A percentile compares a stretch with the other conserved stretches of the same genome.
These are phyloP conservation scores for Abrostola tripartita DNA, from an alignment of 2,888 invertebrate species.

Conservation along the genomic window DNA sequence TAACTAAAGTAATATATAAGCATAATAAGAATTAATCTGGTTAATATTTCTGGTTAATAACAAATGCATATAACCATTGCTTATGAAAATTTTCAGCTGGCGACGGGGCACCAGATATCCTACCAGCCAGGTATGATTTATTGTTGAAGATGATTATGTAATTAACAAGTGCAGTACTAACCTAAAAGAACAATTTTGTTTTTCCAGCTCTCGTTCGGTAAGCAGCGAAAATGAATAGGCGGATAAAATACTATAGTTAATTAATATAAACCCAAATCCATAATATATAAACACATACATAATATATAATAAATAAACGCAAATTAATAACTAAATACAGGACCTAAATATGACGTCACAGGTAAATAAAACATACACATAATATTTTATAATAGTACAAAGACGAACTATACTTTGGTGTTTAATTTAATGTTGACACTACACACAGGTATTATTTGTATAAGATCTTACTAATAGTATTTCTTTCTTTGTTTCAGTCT, in stretches of 20 bases:
- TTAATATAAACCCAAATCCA: constrained; percentile 8
- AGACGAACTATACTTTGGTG: constrained; percentile 40
- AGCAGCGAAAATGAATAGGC: constrained; percentile 23
- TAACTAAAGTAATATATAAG: too few relatives aligned
- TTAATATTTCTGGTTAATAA: background rate
- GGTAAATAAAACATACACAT: constrained; percentile 31
- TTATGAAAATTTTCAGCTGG: constrained; percentile 41
- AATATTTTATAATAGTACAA: constrained; percentile 15
- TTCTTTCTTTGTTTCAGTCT: constrained; percentile 43
- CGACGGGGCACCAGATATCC: constrained; percentile 18
- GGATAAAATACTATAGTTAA: constrained; percentile 9
- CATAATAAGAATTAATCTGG: background rate
- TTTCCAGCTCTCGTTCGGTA: constrained; percentile 47
- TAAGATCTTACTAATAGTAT: background rate
- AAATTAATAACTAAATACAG: constrained; percentile 18
- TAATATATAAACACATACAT: constrained; percentile 6
- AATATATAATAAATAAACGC: constrained; percentile 14
- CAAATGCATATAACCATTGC: background rate
- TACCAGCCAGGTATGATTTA: constrained; percentile 28
- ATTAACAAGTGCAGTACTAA: too few relatives aligned
- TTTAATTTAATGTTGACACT: constrained; percentile 1
- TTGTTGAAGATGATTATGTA: background rate
- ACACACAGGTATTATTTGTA: constrained; percentile 6
- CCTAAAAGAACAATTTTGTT: too few relatives aligned
- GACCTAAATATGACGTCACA: constrained; percentile 11